Conservation (phyloP, 1,140 invertebrate species). For the Apis cerana region DNA sequence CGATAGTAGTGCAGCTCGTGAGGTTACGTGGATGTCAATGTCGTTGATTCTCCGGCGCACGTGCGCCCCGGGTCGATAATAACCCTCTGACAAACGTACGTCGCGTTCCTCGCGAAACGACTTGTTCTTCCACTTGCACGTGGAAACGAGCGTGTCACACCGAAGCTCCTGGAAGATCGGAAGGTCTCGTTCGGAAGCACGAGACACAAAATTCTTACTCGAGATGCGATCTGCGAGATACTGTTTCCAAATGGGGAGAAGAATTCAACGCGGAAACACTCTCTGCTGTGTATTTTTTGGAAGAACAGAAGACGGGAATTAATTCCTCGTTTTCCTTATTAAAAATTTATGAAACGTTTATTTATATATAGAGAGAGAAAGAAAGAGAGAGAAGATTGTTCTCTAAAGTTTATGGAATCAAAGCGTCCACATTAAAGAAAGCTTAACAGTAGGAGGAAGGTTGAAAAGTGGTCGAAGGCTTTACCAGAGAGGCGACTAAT, state of each 20-base stretch:
- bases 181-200: neutral
- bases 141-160: neutral
- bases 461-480: neutral
- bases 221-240: too few relatives aligned
- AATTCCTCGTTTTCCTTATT: too few relatives aligned
- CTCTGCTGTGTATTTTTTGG: neutral
- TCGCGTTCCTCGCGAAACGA: slow-evolving; percentile 4
- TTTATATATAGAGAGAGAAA: neutral
- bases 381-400: too few relatives aligned
- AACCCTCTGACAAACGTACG: slow-evolving; percentile 50
- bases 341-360: neutral
- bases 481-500: slow-evolving; percentile 5
- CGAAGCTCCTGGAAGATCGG: neutral
- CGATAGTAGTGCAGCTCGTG: slow-evolving; percentile 42
- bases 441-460: too few relatives aligned
- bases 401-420: too few relatives aligned
- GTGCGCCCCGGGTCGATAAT: neutral
- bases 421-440: neutral
- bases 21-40: slow-evolving; percentile 47
- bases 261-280: neutral
- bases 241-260: neutral
- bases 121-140: neutral
- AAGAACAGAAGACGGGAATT: neutral
- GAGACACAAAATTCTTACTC: neutral
- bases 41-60: slow-evolving; percentile 27